These are phyloP conservation scores for Odocoileus hemionus DNA, from an alignment of 2,113 vertebrate species.

Conservation along the genomic window DNA sequence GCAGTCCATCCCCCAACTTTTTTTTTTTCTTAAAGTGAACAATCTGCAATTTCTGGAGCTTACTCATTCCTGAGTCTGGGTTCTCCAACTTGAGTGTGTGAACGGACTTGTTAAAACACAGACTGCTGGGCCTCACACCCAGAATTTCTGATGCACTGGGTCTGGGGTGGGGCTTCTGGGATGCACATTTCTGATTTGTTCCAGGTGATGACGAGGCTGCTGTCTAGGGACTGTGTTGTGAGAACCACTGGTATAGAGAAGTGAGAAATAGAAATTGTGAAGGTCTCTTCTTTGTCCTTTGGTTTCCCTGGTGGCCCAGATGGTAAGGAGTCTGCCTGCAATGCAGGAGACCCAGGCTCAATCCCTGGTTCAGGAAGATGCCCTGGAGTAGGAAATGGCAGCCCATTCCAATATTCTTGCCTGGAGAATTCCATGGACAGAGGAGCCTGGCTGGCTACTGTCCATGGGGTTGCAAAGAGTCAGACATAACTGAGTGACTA, in stretches of 20 bases:
- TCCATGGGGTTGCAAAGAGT: neutral
- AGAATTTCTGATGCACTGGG: neutral
- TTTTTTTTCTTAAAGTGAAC: neutral
- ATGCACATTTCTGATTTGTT: neutral
- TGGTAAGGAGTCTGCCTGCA: neutral
- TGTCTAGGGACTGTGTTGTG: neutral
- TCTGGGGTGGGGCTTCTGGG: neutral
- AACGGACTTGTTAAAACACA: neutral
- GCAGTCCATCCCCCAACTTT: no score
- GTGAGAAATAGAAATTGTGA: neutral
- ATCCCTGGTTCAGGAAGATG: neutral
- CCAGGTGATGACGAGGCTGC: neutral
- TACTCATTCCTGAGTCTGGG: neutral
- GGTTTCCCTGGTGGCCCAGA: neutral
- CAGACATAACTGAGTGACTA: neutral
- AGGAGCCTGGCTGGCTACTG: neutral
- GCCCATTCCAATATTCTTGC: neutral
- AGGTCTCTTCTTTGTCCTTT: neutral
- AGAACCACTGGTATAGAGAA: neutral
- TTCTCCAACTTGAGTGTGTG: neutral
- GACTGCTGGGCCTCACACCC: neutral
- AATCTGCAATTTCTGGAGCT: neutral
- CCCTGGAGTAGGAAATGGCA: neutral
- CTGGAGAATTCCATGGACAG: neutral
- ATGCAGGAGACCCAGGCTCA: neutral